Percentiles rank a stretch among this genome's conserved stretches.
phyloP scores from a whole-genome alignment of 2,797 vertebrate species.

The Peromyscus aztecus region DNA sequence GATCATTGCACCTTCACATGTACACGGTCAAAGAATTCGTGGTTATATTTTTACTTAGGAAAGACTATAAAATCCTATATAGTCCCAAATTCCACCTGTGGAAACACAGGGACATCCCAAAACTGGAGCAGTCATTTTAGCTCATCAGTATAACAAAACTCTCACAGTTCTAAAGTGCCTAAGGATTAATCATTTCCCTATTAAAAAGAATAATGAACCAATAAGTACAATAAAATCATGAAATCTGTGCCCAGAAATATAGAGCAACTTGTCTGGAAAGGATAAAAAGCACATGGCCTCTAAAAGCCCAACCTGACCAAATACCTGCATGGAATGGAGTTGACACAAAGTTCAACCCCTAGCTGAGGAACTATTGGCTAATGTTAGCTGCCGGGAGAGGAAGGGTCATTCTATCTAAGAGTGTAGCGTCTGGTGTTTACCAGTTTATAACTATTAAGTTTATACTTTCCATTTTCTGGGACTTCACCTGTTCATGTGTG shows the following conservation, averaged over 20 bases:
- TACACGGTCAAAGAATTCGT: neutral
- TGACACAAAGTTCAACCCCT: too few species aligned
- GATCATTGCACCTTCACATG: neutral
- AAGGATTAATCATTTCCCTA: neutral
- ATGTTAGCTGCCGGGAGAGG: neutral
- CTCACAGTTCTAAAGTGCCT: slow-evolving; percentile 5
- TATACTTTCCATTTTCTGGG: neutral
- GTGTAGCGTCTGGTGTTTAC: neutral
- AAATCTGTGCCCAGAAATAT: neutral
- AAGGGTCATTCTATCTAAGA: neutral
- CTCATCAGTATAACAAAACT: neutral
- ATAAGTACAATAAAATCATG: neutral
- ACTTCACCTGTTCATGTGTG: too few species aligned
- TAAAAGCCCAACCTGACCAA: neutral
- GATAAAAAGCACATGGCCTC: neutral
- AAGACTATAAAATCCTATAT: neutral
- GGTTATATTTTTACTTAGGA: neutral
- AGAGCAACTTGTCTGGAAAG: neutral
- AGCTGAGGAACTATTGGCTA: neutral
- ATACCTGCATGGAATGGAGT: neutral
- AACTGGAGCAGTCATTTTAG: neutral
- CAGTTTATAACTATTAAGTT: neutral
- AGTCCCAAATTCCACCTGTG: neutral
- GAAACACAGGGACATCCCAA: neutral
- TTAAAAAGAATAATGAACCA: neutral